Evolutionary conservation across 2,797 vertebrate genomes (phyloP), one percentile per base, ranked within the genome.

Genomic region (Falco berigora): DNA sequence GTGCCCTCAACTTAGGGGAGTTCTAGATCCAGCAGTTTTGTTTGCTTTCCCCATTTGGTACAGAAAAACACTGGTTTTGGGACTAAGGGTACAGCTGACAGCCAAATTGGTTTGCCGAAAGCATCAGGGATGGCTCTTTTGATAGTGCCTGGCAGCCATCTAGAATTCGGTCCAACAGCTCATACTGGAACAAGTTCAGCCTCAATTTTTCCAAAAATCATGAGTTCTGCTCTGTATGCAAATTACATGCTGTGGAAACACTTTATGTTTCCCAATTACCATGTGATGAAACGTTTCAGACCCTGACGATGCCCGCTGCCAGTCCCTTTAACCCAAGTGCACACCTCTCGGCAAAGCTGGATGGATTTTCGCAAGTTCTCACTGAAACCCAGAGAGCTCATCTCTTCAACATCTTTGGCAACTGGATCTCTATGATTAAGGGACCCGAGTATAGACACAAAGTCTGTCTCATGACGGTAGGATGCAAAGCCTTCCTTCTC

Each of bases 361-460:
- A 14, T 25, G 19, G n/a, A 42, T 86, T 86, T 74, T 64, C 42
- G 38, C 9, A 32, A 56, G 14, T n/a, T 74, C 52, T 77, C 40
- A 40, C 46, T 64, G 61, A 86, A 74, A 85, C 8, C 20, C 61
- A 47, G 62, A 77, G 6, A 61, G 10, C 20, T 52, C 15, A 47
- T 3, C 21, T 53, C 24, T 30, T 52, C 47, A 59, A 9, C 9
- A 19, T 14, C 40, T 55, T 8, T 36, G 80, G 42, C 61, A 61
- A 53, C 25, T 9, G 23, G 56, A 59, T 36, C 28, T 25, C 40
- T 52, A 19, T 5, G 30, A 71, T 10, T 36, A 53, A 77, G 24
- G n/a, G 42, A 42, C 27, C 7, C 1, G 2, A 56, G 14, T 50
- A 61, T 15, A 0, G 1, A 58, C 42, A 14, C 3, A 3, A 30